phyloP scores from a whole-genome alignment of 2,888 invertebrate genomes.

The Pyrocoelia pectoralis region DNA sequence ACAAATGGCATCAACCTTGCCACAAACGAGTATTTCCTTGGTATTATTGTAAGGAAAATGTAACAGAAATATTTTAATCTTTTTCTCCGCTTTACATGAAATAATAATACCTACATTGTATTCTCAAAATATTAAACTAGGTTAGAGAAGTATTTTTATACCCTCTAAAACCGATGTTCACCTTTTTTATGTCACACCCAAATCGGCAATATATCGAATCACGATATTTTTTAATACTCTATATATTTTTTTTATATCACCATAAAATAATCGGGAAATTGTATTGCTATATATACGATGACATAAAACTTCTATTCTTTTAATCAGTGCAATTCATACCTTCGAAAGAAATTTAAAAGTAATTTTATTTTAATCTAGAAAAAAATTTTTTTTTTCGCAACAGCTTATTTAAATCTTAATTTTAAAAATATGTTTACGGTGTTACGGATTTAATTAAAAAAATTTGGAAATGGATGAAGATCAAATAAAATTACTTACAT shows the following conservation, averaged over 20 bases:
- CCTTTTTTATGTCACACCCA: constrained; percentile 1
- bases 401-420: background rate
- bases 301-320: constrained; percentile 1
- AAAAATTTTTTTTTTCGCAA: background rate
- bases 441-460: background rate
- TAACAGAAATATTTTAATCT: no score
- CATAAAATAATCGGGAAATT: constrained; percentile 5
- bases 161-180: background rate
- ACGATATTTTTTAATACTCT: constrained; percentile 4
- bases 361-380: constrained; percentile 9
- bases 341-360: background rate
- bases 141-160: background rate
- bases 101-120: no score
- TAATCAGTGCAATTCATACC: background rate
- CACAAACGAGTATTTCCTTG: no score
- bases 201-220: background rate
- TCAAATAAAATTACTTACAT: constrained; percentile 6
- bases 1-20: no score
- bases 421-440: constrained; percentile 4
- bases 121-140: background rate
- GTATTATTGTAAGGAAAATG: no score
- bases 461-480: background rate
- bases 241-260: constrained; percentile 10
- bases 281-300: background rate
- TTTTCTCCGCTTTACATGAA: no score